A percentile compares a stretch with the other conserved stretches of the same genome.
Conservation (phyloP, 1,140 invertebrate genomes). For the Whitmania pigra region DNA sequence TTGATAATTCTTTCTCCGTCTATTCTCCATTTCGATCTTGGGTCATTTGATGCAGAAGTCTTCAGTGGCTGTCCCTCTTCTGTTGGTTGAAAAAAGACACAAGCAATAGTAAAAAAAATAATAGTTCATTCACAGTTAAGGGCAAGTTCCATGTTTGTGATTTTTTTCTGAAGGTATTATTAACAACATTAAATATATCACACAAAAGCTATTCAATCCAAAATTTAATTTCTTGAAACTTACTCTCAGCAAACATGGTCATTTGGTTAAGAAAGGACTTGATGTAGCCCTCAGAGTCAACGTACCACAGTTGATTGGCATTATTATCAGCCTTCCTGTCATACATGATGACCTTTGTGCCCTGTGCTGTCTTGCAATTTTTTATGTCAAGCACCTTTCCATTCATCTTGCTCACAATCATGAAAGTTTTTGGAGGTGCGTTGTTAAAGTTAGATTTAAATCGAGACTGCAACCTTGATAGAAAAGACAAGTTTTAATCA, state of each 20-base stretch:
- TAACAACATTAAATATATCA: too few relatives aligned
- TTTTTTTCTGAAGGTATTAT: too few relatives aligned
- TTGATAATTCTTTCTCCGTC: conserved; percentile 1
- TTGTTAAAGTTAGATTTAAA: too few relatives aligned
- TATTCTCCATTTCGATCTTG: neutral
- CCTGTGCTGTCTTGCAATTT: neutral
- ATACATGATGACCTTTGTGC: conserved; percentile 2
- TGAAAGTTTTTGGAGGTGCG: neutral
- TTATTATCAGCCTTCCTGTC: neutral
- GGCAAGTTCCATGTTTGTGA: too few relatives aligned
- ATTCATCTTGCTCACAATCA: conserved; percentile 12
- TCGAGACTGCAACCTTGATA: too few relatives aligned
- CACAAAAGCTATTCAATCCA: neutral
- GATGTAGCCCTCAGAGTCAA: conserved; percentile 10
- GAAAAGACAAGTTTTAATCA: too few relatives aligned
- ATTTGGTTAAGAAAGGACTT: neutral
- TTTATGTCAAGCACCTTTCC: conserved; percentile 14
- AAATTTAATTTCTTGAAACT: neutral
- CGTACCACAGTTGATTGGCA: conserved; percentile 14
- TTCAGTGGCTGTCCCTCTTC: neutral
- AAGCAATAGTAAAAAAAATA: too few relatives aligned
- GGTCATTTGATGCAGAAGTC: too few relatives aligned
- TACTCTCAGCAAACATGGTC: conserved; percentile 10
- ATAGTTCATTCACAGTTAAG: too few relatives aligned
- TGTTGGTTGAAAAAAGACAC: neutral